These are phyloP conservation scores for Caranx ignobilis DNA, from an alignment of 2,113 vertebrate species.

Conservation along the genomic window DNA sequence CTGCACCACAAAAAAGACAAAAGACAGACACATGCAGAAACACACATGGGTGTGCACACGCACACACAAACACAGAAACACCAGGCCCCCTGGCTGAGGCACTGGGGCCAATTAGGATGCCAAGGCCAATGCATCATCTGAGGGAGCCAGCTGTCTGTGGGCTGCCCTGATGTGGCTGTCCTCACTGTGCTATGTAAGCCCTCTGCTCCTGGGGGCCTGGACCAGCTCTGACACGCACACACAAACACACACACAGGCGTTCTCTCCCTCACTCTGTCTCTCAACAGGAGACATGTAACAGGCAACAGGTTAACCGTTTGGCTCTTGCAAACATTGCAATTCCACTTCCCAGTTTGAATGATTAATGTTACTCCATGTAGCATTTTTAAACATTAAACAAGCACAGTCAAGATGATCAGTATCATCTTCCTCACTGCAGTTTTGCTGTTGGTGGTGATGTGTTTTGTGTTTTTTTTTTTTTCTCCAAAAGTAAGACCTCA, in stretches of 20 bases:
- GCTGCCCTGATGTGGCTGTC: constrained; percentile 70
- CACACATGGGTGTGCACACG: constrained; percentile 46
- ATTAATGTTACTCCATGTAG: constrained; percentile 19
- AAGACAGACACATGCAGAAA: constrained; percentile 36
- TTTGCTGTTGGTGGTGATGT: constrained; percentile 15
- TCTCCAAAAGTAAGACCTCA: constrained; percentile 20
- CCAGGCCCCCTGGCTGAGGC: constrained; percentile 57
- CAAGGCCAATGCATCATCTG: constrained; percentile 73
- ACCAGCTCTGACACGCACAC: constrained; percentile 63
- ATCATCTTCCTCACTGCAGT: constrained; percentile 13
- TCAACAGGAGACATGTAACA: constrained; percentile 30
- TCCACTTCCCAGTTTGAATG: constrained; percentile 10
- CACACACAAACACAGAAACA: constrained; percentile 56
- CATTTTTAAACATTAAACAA: constrained; percentile 25
- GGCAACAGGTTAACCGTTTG: constrained; percentile 61
- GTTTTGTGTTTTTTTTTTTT: background rate
- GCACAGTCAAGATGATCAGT: background rate
- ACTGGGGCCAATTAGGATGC: constrained; percentile 79
- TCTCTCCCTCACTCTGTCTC: constrained; percentile 8
- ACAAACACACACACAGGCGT: constrained; percentile 23
- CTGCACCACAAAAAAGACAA: constrained; percentile 8
- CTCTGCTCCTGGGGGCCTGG: constrained; percentile 60
- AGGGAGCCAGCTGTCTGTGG: constrained; percentile 77
- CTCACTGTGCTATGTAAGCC: constrained; percentile 58
- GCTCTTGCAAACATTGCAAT: constrained; percentile 29